These are phyloP conservation scores for Drosophila leontia DNA, from an alignment of 1,140 invertebrate genomes.

Conservation along the genomic window DNA sequence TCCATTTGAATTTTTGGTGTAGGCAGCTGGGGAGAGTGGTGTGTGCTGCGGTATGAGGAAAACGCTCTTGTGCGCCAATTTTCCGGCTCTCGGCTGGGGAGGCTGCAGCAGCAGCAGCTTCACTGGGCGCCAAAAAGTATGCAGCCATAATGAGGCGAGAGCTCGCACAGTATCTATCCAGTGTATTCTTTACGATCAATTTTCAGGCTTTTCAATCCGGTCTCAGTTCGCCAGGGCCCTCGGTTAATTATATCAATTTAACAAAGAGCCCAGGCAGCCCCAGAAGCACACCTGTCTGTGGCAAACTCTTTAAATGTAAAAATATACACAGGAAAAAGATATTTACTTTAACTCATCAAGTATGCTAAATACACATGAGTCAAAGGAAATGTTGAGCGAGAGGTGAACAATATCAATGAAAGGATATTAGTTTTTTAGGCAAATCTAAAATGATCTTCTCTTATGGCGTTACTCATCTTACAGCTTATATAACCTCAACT, in stretches of 20 bases:
- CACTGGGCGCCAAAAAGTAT: constrained; percentile 44
- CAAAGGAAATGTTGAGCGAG: neutral
- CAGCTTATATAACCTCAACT: neutral
- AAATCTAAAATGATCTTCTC: too few species aligned
- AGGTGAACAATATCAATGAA: neutral
- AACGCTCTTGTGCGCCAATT: constrained; percentile 57
- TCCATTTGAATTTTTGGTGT: constrained; percentile 61
- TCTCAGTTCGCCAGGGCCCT: constrained; percentile 7
- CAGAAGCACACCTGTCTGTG: constrained; percentile 15
- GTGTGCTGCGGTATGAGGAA: neutral
- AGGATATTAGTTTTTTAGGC: too few species aligned
- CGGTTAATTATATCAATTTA: constrained; percentile 55
- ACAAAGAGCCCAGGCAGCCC: constrained; percentile 24
- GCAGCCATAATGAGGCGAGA: constrained; percentile 43
- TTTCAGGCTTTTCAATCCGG: constrained; percentile 42
- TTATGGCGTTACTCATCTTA: neutral
- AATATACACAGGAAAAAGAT: constrained; percentile 2
- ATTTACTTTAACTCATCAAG: neutral
- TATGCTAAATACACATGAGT: neutral
- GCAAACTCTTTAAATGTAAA: constrained; percentile 12
- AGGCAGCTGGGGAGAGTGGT: neutral
- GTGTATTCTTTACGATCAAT: constrained; percentile 42
- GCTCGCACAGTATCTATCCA: constrained; percentile 3
- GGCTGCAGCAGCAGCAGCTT: neutral
- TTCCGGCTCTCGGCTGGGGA: constrained; percentile 30